phyloP scores from a whole-genome alignment of 2,113 vertebrate species.

The Brachyhypopomus gauderio region DNA sequence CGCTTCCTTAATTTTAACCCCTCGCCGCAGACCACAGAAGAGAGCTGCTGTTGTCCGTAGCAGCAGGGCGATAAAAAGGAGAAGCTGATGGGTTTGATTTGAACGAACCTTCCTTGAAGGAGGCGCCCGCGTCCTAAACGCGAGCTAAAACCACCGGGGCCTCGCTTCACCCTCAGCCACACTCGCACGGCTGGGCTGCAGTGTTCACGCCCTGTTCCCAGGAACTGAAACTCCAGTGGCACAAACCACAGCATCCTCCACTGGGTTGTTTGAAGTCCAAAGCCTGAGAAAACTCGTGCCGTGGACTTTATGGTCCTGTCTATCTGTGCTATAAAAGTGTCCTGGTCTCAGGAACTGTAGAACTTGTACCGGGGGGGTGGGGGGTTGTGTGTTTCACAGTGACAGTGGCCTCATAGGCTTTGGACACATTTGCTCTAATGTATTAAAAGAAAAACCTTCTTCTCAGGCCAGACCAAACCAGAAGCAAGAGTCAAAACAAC shows the following conservation, averaged over 20 bases:
- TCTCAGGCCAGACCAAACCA: background rate
- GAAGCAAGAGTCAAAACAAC: conserved; percentile 17
- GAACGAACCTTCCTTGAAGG: background rate
- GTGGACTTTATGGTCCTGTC: conserved; percentile 52
- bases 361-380: conserved; percentile 15
- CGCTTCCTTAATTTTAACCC: background rate
- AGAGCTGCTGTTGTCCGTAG: background rate
- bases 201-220: conserved; percentile 32
- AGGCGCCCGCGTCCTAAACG: background rate
- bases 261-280: conserved; percentile 46
- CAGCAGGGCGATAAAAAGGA: background rate
- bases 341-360: conserved; percentile 43
- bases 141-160: background rate
- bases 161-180: background rate
- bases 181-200: conserved; percentile 6
- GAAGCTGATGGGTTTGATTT: background rate
- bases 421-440: conserved; percentile 1
- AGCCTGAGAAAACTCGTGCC: conserved; percentile 36
- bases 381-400: conserved; percentile 42
- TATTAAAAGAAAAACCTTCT: background rate
- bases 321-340: conserved; percentile 45
- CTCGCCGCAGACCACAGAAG: background rate
- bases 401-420: conserved; percentile 27
- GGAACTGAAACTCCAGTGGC: conserved; percentile 9
- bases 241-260: conserved; percentile 47